A percentile compares a stretch with the other conserved stretches of the same genome.
Conservation (phyloP, 2,797 vertebrate species). For the Danionella dracula region DNA sequence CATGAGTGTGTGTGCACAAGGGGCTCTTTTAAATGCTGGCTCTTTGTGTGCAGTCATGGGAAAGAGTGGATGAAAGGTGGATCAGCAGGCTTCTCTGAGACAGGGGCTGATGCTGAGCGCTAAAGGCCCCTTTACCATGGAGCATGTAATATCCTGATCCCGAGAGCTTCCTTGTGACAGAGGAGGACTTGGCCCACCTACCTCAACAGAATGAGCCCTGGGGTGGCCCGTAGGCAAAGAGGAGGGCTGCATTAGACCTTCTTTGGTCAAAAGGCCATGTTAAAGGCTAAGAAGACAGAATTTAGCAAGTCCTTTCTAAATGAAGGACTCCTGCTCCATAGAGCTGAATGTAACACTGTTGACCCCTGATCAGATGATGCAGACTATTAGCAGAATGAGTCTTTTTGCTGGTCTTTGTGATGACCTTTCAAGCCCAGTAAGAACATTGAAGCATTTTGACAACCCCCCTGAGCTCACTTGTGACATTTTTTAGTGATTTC, state of each 20-base stretch:
- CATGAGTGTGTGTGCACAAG: constrained; percentile 36
- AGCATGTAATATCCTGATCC: constrained; percentile 70
- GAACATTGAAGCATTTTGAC: constrained; percentile 3
- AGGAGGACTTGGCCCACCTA: constrained; percentile 54
- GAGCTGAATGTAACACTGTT: constrained; percentile 2
- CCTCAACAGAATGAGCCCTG: constrained; percentile 51
- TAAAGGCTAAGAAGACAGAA: constrained; percentile 65
- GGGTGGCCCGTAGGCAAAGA: constrained; percentile 23
- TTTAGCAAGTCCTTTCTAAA: constrained; percentile 38
- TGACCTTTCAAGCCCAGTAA: not conserved
- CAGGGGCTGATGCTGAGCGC: constrained; percentile 46
- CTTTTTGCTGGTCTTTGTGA: not conserved
- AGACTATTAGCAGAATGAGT: constrained; percentile 32
- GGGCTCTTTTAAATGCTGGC: constrained; percentile 52
- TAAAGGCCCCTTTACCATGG: constrained; percentile 55
- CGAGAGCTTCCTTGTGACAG: constrained; percentile 51
- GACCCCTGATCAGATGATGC: constrained; percentile 15
- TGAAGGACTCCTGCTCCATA: not conserved
- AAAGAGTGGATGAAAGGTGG: constrained; percentile 64
- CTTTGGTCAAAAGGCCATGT: constrained; percentile 36
- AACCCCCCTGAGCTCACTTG: constrained; percentile 37
- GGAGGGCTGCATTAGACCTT: constrained; percentile 39
- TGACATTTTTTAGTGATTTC: constrained; percentile 59
- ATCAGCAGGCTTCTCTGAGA: constrained; percentile 54
- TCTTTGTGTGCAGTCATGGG: constrained; percentile 65